phyloP scores from a whole-genome alignment of 2,113 vertebrate genomes.

The Saimiri boliviensis region DNA sequence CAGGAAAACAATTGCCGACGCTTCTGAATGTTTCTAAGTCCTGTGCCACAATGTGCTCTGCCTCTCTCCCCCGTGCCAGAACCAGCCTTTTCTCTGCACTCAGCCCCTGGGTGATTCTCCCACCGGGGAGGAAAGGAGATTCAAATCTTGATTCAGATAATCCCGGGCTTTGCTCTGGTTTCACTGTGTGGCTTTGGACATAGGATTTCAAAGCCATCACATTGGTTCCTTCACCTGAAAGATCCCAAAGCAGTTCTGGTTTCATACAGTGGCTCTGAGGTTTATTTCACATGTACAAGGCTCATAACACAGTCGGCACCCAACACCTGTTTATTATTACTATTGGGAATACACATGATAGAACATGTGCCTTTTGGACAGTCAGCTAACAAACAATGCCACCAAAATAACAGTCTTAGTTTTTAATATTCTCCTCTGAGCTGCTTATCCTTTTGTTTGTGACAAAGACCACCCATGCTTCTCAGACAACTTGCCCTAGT shows the following conservation, averaged over 20 bases:
- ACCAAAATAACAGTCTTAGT: accelerated
- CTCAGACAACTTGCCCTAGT: slow-evolving; percentile 5
- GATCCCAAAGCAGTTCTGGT: background rate
- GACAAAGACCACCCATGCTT: background rate
- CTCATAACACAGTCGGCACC: accelerated
- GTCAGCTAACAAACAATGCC: accelerated
- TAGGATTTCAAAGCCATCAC: background rate
- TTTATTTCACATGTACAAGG: accelerated
- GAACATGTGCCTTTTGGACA: accelerated
- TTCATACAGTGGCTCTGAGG: background rate
- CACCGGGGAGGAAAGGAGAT: accelerated
- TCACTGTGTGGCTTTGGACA: accelerated
- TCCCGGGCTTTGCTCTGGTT: accelerated
- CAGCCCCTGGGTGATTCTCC: accelerated
- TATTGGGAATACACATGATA: accelerated
- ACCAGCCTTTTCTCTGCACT: too few relatives aligned
- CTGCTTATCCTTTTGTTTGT: background rate
- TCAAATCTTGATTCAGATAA: accelerated
- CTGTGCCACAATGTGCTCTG: accelerated
- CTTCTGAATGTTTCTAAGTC: background rate
- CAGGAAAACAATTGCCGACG: background rate
- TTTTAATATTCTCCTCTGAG: background rate
- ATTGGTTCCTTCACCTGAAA: background rate
- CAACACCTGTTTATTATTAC: accelerated
- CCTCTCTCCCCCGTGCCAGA: background rate